Evolutionary conservation across 1,140 invertebrate species (phyloP).

Genomic region (Arctopsyche grandis): DNA sequence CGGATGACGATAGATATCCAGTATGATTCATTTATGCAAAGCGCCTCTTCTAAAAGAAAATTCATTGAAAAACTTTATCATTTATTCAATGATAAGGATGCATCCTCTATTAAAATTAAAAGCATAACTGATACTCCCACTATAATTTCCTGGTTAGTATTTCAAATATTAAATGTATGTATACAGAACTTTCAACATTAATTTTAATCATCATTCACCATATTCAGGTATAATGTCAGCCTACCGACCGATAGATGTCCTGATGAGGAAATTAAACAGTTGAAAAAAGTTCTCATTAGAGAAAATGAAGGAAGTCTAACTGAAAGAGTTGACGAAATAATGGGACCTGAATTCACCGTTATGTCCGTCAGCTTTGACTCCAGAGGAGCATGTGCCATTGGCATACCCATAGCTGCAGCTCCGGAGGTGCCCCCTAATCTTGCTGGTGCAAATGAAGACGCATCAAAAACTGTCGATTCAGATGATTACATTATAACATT

Average conservation of each 20-base stretch:
- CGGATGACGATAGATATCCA: conserved; percentile 81
- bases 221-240: conserved; percentile 65
- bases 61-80: conserved; percentile 82
- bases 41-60: conserved; percentile 75
- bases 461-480: conserved; percentile 58
- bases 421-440: conserved; percentile 53
- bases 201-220: neutral
- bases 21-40: conserved; percentile 77
- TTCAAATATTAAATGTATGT: too few species aligned
- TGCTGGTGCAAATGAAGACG: conserved; percentile 62
- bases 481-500: conserved; percentile 91
- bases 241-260: conserved; percentile 75
- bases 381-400: conserved; percentile 76
- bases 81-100: conserved; percentile 80
- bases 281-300: conserved; percentile 75
- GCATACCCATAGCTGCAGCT: conserved; percentile 60
- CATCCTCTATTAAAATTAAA: conserved; percentile 76
- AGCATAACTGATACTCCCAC: conserved; percentile 71
- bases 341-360: conserved; percentile 83
- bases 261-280: conserved; percentile 74
- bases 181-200: conserved; percentile 1
- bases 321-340: conserved; percentile 74
- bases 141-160: conserved; percentile 75
- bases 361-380: conserved; percentile 77
- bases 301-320: conserved; percentile 73